A percentile compares a stretch with the other conserved stretches of the same genome.
Conservation (phyloP, 2,113 vertebrate genomes). For the Elaphurus davidianus region DNA sequence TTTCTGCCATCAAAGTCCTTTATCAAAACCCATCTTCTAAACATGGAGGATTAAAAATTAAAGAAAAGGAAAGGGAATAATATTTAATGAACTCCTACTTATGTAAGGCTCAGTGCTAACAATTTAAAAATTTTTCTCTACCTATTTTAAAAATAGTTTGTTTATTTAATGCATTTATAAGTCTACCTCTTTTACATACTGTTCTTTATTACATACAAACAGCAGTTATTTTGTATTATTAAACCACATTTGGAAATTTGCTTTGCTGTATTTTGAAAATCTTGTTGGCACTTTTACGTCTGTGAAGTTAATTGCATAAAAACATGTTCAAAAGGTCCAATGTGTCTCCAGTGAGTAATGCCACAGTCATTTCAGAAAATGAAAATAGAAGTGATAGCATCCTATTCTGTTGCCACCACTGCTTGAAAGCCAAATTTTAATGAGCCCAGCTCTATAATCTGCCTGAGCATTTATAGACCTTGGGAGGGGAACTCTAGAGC, state of each 20-base stretch:
- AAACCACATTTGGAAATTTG: conserved; percentile 18
- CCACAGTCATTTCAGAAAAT: conserved; percentile 55
- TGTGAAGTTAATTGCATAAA: conserved; percentile 42
- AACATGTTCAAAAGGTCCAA: conserved; percentile 48
- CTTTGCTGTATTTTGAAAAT: conserved; percentile 11
- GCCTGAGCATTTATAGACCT: conserved; percentile 29
- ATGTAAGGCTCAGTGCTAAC: background rate
- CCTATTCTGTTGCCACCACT: conserved; percentile 45
- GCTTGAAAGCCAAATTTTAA: conserved; percentile 60
- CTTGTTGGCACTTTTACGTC: conserved; percentile 38
- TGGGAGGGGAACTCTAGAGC: background rate
- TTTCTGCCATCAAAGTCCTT: background rate
- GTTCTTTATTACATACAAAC: background rate
- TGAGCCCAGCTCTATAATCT: conserved; percentile 37
- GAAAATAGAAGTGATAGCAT: conserved; percentile 61
- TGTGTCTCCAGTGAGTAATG: conserved; percentile 52
- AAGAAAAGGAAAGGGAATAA: background rate
- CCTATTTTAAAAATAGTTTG: background rate
- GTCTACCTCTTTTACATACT: background rate
- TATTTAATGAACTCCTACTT: background rate
- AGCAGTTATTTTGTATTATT: conserved; percentile 42
- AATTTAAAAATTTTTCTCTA: background rate
- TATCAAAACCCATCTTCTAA: conserved; percentile 36
- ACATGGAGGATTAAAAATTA: background rate
- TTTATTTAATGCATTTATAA: background rate